Conservation (phyloP, 2,113 vertebrate genomes). For the Neogobius melanostomus region DNA sequence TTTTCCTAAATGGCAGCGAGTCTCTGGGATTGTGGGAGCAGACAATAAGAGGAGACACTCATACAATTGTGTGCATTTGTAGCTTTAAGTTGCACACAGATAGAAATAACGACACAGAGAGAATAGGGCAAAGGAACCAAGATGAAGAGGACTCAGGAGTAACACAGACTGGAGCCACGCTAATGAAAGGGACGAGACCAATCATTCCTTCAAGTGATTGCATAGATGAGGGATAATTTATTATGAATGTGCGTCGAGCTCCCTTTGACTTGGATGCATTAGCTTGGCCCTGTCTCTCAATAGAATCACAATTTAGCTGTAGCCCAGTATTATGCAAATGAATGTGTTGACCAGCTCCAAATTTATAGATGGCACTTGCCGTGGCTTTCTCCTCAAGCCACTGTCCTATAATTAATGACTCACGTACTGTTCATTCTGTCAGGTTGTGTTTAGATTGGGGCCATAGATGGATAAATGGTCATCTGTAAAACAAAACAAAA, state of each 20-base stretch:
- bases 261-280: constrained; percentile 69
- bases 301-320: constrained; percentile 64
- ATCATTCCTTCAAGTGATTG: constrained; percentile 70
- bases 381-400: constrained; percentile 53
- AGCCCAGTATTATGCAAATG: constrained; percentile 65
- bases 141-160: constrained; percentile 18
- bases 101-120: constrained; percentile 31
- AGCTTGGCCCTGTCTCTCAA: constrained; percentile 65
- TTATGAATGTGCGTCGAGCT: constrained; percentile 61
- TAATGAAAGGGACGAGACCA: constrained; percentile 61
- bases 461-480: background rate
- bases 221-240: constrained; percentile 66
- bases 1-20: constrained; percentile 44
- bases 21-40: constrained; percentile 34
- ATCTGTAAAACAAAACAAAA: constrained; percentile 2
- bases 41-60: constrained; percentile 45
- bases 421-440: constrained; percentile 33
- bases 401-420: constrained; percentile 69
- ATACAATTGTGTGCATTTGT: constrained; percentile 62
- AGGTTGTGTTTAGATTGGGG: constrained; percentile 23
- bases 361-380: constrained; percentile 65
- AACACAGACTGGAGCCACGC: constrained; percentile 38
- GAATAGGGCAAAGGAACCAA: constrained; percentile 20
- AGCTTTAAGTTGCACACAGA: constrained; percentile 42
- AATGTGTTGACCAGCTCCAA: constrained; percentile 55